phyloP scores from a whole-genome alignment of 2,888 invertebrate species.

The Choreutis nemorana region DNA sequence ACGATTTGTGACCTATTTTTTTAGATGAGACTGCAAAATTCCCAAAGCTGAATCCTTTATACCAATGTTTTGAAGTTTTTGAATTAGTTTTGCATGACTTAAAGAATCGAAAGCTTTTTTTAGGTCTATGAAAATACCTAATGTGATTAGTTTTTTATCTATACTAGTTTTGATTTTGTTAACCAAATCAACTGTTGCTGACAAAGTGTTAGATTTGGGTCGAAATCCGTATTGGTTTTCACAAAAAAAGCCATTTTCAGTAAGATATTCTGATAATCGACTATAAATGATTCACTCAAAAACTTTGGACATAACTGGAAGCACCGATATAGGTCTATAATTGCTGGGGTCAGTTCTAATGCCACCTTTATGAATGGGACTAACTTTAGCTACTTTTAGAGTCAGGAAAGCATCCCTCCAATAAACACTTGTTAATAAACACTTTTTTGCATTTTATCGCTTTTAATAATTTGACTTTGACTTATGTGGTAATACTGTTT shows the following conservation, averaged over 20 bases:
- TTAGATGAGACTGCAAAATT: constrained; percentile 5
- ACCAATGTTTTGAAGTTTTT: constrained; percentile 3
- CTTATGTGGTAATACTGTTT: too few relatives aligned
- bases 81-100: constrained; percentile 5
- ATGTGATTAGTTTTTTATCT: constrained; percentile 5
- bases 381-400: constrained; percentile 9
- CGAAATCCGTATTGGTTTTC: constrained; percentile 9
- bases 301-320: constrained; percentile 8
- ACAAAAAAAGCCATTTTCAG: constrained; percentile 3
- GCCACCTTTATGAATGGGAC: constrained; percentile 10
- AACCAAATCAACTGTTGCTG: constrained; percentile 7
- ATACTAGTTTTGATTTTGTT: constrained; percentile 7
- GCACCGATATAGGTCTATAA: constrained; percentile 8
- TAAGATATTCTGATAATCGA: constrained; percentile 2
- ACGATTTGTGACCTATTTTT: constrained; percentile 7
- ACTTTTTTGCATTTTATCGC: too few relatives aligned
- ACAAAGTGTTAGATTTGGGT: constrained; percentile 7
- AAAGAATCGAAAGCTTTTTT: constrained; percentile 8
- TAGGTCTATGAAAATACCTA: constrained; percentile 9
- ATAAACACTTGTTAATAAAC: constrained; percentile 6
- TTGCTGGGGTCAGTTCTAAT: constrained; percentile 8
- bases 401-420: constrained; percentile 3
- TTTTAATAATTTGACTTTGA: too few relatives aligned
- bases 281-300: constrained; percentile 5
- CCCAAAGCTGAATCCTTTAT: constrained; percentile 3